phyloP scores from a whole-genome alignment of 1,140 invertebrate genomes.

The Parasteatoda tepidariorum region DNA sequence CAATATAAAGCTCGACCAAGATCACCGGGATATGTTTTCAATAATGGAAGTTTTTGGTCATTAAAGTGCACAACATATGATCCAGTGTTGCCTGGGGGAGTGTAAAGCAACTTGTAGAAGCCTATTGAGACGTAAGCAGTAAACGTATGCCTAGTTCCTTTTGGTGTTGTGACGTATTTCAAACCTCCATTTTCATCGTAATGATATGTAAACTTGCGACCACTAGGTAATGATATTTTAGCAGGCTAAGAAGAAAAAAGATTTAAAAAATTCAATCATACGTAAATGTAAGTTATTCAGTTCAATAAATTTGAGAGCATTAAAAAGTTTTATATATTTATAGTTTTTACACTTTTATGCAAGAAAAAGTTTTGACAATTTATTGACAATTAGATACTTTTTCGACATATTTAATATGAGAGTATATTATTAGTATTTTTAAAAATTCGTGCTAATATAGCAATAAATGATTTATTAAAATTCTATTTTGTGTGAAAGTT shows the following conservation, averaged over 20 bases:
- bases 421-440: no score
- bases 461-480: no score
- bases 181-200: constrained; percentile 92
- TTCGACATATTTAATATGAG: no score
- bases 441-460: no score
- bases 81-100: constrained; percentile 83
- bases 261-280: neutral
- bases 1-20: constrained; percentile 88
- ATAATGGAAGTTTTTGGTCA: constrained; percentile 86
- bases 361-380: no score
- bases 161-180: constrained; percentile 88
- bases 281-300: no score
- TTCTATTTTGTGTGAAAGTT: no score
- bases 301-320: no score
- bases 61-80: constrained; percentile 90
- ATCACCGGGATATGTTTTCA: constrained; percentile 90
- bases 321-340: no score
- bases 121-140: constrained; percentile 90
- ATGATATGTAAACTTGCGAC: constrained; percentile 90
- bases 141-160: constrained; percentile 94
- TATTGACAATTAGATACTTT: no score
- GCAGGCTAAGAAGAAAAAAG: constrained; percentile 73
- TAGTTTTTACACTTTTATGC: no score
- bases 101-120: constrained; percentile 93
- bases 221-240: constrained; percentile 90